These are phyloP conservation scores for Psephotus haematonotus DNA, from an alignment of 2,113 vertebrate genomes.

Conservation along the genomic window DNA sequence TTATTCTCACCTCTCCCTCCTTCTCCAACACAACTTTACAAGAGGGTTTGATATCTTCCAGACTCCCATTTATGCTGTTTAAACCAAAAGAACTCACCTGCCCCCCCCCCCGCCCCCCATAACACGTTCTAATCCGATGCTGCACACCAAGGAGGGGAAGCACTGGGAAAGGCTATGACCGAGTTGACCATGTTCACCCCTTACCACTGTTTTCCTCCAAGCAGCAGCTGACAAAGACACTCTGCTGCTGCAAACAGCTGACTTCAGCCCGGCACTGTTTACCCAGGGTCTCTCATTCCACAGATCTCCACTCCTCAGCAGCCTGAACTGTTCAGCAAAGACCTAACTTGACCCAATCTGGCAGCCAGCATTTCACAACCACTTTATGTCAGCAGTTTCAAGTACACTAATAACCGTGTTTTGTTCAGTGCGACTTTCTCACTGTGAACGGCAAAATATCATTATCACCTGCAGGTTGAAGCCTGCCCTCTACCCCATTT, in stretches of 20 bases:
- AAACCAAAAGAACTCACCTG: background rate
- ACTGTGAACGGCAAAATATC: slow-evolving; percentile 45
- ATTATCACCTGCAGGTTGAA: slow-evolving; percentile 67
- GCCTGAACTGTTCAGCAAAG: slow-evolving; percentile 42
- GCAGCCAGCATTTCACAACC: slow-evolving; percentile 63
- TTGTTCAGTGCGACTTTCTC: slow-evolving; percentile 53
- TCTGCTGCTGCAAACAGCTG: background rate
- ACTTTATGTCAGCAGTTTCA: slow-evolving; percentile 62
- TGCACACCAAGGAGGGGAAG: background rate
- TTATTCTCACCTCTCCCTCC: background rate
- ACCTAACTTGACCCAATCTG: slow-evolving; percentile 61
- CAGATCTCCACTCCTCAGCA: background rate
- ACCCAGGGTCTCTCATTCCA: background rate
- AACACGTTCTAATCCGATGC: accelerated
- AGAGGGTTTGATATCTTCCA: background rate
- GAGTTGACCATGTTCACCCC: background rate
- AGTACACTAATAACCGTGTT: slow-evolving; percentile 52
- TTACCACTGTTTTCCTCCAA: background rate
- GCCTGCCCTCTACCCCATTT: slow-evolving; percentile 49
- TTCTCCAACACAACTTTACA: background rate
- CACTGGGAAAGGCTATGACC: background rate
- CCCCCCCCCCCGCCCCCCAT: no score
- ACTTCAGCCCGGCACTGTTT: background rate
- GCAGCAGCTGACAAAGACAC: background rate
- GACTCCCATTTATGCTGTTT: background rate